Conservation (phyloP, 2,888 invertebrate genomes). For the Drosophila kanekoi region DNA sequence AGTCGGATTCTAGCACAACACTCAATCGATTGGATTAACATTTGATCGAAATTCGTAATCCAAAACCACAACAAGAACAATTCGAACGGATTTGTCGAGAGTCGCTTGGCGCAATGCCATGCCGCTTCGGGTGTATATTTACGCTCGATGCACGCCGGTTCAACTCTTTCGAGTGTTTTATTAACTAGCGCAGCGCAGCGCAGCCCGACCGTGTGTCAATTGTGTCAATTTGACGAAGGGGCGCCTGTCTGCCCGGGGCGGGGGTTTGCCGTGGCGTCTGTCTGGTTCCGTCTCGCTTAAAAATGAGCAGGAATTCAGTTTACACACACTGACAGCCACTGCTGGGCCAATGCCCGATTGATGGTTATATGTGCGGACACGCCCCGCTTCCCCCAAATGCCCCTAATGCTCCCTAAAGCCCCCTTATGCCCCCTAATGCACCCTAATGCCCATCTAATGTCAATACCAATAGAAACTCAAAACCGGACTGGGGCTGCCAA, state of each 20-base stretch:
- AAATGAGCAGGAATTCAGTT: slow-evolving; percentile 40
- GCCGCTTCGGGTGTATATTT: background rate
- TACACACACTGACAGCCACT: slow-evolving; percentile 49
- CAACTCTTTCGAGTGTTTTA: slow-evolving; percentile 32
- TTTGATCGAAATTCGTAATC: slow-evolving; percentile 24
- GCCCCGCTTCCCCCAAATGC: background rate
- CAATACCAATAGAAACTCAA: slow-evolving; percentile 31
- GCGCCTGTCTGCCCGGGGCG: background rate
- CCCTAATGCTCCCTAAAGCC: background rate
- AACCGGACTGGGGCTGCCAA: slow-evolving; percentile 14
- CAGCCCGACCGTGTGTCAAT: slow-evolving; percentile 9
- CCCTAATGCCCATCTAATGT: background rate
- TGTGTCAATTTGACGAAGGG: slow-evolving; percentile 14
- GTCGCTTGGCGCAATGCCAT: too few species aligned
- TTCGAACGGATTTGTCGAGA: slow-evolving; percentile 16
- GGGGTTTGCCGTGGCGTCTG: slow-evolving; percentile 4
- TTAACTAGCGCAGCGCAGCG: slow-evolving; percentile 31
- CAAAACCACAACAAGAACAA: slow-evolving; percentile 32
- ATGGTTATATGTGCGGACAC: slow-evolving; percentile 29
- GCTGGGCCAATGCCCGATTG: slow-evolving; percentile 22
- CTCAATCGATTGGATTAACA: slow-evolving; percentile 32
- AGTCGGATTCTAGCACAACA: background rate
- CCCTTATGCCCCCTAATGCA: background rate
- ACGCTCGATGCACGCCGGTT: background rate
- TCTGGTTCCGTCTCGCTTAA: slow-evolving; percentile 14